Base-by-base conservation (phyloP, 92 coral and sea anemone species). In the Chrysogorgia sp. region DNA sequence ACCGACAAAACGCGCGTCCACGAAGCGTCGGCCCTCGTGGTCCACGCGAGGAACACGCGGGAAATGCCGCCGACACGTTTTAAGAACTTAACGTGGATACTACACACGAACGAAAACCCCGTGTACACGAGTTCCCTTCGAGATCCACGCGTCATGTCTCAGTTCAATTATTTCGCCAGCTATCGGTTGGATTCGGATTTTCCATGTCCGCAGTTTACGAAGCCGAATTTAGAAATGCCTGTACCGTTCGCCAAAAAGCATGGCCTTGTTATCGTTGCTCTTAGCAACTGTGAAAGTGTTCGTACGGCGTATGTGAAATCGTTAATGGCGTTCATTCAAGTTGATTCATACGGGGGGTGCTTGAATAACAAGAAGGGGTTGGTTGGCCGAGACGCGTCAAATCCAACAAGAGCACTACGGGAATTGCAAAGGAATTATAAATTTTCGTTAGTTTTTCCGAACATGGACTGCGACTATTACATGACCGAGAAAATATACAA, bases 181-280 rank as follows among this genome's bases (percentile, higher is more conserved):
- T 96, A 96, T 74, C 89, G 99, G 13, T 50, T 96, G 1, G 99
- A 96, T 68, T 89, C 99, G 58, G 99, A 96, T 81, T 96, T 96
- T 40, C 97, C 99, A 1, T 96, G 97, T 14, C 99, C 99, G 0
- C 84, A 87, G 41, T 91, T 92, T 23, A 87, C 91, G 8, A 92
- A 87, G 84, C 99, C 99, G 7, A 92, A 65, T 37, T 67, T 96
- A 25, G 79, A 79, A 37, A 87, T 92, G 19, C 92, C 99, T 0
- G 56, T 96, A 10, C 87, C 99, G 3, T 96, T 96, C 40, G 77
- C 70, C 1, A 69, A 96, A 58, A 84, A 93, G 10, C 84, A 62
- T 10, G 97, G 99, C 0, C 78, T 86, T 21, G 84, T 92, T 14
- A 62, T 96, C 17, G 96, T 92, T n/a, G 88, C 90, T 6, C 83